Base-by-base conservation (phyloP, 2,888 invertebrate species). In the Trichopoda pennipes region DNA sequence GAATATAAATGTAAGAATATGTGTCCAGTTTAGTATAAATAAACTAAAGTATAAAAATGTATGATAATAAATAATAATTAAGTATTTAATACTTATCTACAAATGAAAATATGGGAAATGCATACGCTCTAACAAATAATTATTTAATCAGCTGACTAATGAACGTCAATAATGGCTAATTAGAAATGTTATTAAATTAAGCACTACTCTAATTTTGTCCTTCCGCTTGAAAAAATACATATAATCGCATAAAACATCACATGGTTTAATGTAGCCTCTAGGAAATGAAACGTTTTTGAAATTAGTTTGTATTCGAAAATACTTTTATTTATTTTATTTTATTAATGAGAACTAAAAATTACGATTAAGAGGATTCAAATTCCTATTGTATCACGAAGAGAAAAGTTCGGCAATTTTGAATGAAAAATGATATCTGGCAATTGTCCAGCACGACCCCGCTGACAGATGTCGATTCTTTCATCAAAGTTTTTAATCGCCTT, bases 81-180 rank as follows among this genome's bases (percentile, higher is more conserved):
- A 66, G 51, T 32, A 66, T 75, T 66, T 58, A 66, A 75, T 49
- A 38, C 58, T n/a, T 38, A 14, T 44, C 10, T 44, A 28, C 14
- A 55, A 56, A 55, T 55, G 16, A 47, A 38, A 38, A 38, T 12
- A 38, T 38, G 1, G 7, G 10, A 38, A 38, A 38, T 12, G 12
- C 38, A 38, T 38, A 64, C 53, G 61, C 28, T 51, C 49, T n/a
- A 12, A 3, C 44, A 79, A 72, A 82, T 79, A 75, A 82, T 82
- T 82, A 75, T 79, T 79, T 75, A 79, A 82, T 82, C 79, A 79
- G 75, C 70, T 72, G 64, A 68, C 79, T 79, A 82, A 82, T 79
- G 82, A 82, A 82, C 66, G 74, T 69, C 68, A 78, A 83, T 84
- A 69, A 76, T 72, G 66, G 72, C 81, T 74, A 84, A 84, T 84